phyloP scores from a whole-genome alignment of 2,113 vertebrate genomes.

The Xenopus tropicalis region UCB_Xtro_10.0 CM004446.2:105552501-105553000 shows the following conservation, averaged over 20 bases:
- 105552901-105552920: conserved; percentile 88
- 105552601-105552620: too few species aligned
- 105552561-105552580: too few species aligned
- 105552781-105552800: conserved; percentile 97
- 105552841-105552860: conserved; percentile 87
- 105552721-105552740: conserved; percentile 79
- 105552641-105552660: too few species aligned
- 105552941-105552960: conserved; percentile 86
- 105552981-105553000: conserved; percentile 88
- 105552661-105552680: too few species aligned
- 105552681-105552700: too few species aligned
- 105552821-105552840: conserved; percentile 82
- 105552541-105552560: too few species aligned
- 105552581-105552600: too few species aligned
- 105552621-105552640: too few species aligned
- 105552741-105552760: conserved; percentile 92
- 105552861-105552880: conserved; percentile 96
- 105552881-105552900: conserved; percentile 84
- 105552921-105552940: conserved; percentile 85
- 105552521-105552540: too few species aligned
- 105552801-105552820: conserved; percentile 81
- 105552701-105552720: conserved; percentile 65
- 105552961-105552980: conserved; percentile 93
- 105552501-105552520: too few species aligned
- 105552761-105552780: conserved; percentile 85